Evolutionary conservation across 2,113 vertebrate species (phyloP).

Genomic region (Dendropsophus ebraccatus): DNA sequence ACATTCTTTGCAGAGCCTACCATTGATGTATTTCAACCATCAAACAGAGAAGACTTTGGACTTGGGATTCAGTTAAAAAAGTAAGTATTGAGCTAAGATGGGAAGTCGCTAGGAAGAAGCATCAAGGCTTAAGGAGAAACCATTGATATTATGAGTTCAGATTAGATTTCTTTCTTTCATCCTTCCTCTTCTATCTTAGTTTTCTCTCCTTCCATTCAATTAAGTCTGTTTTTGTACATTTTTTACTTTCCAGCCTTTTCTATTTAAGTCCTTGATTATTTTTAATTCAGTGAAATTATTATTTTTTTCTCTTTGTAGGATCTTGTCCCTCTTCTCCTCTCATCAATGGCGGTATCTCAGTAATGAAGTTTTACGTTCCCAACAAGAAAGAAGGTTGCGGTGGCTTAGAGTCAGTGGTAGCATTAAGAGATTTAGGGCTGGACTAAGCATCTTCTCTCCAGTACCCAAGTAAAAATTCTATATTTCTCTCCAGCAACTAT

Average conservation of each 20-base stretch:
- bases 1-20: slow-evolving; percentile 82
- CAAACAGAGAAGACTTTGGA: slow-evolving; percentile 96
- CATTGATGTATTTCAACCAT: slow-evolving; percentile 97
- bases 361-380: slow-evolving; percentile 97
- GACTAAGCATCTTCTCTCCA: slow-evolving; percentile 98
- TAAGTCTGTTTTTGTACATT: background rate
- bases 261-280: slow-evolving; percentile 78
- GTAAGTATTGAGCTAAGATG: slow-evolving; percentile 73
- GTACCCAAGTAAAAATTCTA: slow-evolving; percentile 89
- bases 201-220: background rate
- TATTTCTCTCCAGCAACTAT: background rate
- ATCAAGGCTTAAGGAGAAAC: background rate
- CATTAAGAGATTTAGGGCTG: slow-evolving; percentile 97
- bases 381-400: slow-evolving; percentile 97
- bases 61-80: slow-evolving; percentile 97
- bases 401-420: slow-evolving; percentile 98
- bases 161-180: background rate
- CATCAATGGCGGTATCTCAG: slow-evolving; percentile 99
- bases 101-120: background rate
- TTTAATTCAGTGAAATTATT: background rate
- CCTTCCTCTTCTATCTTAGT: no score
- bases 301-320: slow-evolving; percentile 72
- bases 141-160: background rate
- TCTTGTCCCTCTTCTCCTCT: slow-evolving; percentile 94
- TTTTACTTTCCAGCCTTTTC: background rate